Conservation (phyloP, 1,140 invertebrate species). For the Anagrus nilaparvatae region DNA sequence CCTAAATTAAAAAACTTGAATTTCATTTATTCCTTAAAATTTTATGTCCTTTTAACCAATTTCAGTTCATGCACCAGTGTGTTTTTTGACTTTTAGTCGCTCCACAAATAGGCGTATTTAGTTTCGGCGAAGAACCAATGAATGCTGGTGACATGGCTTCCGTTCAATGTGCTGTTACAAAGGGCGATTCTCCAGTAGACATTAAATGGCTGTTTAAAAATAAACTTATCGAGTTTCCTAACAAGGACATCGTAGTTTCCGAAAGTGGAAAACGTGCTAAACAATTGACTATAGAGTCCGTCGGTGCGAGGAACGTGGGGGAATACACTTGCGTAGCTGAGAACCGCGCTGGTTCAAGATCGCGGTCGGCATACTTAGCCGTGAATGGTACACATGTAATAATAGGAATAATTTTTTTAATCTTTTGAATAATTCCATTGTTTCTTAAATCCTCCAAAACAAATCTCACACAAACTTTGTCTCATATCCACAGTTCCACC, state of each 20-base stretch:
- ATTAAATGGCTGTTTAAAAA: slow-evolving; percentile 57
- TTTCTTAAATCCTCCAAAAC: background rate
- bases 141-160: slow-evolving; percentile 56
- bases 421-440: background rate
- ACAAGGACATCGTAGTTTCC: slow-evolving; percentile 43
- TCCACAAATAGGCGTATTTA: slow-evolving; percentile 62
- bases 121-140: slow-evolving; percentile 57
- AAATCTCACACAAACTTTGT: background rate
- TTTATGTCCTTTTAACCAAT: too few species aligned
- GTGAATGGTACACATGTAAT: slow-evolving; percentile 45
- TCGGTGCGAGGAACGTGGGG: slow-evolving; percentile 50
- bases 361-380: slow-evolving; percentile 49
- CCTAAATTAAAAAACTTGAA: too few species aligned
- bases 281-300: slow-evolving; percentile 54
- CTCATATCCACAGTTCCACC: slow-evolving; percentile 48
- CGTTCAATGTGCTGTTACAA: slow-evolving; percentile 55
- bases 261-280: slow-evolving; percentile 54
- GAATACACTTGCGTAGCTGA: slow-evolving; percentile 56
- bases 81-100: slow-evolving; percentile 43
- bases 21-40: too few species aligned
- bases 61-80: slow-evolving; percentile 33
- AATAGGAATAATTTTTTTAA: background rate
- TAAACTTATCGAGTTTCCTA: slow-evolving; percentile 35
- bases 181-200: slow-evolving; percentile 61
- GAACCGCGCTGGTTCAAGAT: slow-evolving; percentile 52